phyloP scores from a whole-genome alignment of 2,113 vertebrate species.

The Phalacrocorax carbo region DNA sequence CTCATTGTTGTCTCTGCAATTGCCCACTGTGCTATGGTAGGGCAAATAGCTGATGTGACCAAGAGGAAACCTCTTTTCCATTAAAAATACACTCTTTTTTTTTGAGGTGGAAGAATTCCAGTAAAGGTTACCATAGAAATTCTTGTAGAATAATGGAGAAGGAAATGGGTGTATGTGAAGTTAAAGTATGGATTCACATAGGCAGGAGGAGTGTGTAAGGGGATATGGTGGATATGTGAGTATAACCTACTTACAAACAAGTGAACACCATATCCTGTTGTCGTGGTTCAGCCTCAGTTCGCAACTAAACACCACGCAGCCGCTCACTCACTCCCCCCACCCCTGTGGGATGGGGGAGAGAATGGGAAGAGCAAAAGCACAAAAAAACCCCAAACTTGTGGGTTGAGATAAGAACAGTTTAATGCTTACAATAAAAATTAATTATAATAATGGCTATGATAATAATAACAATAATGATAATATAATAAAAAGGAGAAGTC shows the following conservation, averaged over 20 bases:
- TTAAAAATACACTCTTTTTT: not conserved
- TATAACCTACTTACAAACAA: not conserved
- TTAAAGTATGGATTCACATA: not conserved
- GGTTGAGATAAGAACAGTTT: too few relatives aligned
- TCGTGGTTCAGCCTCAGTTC: too few relatives aligned
- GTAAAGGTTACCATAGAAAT: not conserved
- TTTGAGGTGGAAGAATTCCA: not conserved
- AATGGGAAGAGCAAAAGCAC: too few relatives aligned
- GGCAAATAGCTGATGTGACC: not conserved
- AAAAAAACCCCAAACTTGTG: too few relatives aligned
- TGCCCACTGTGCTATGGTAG: not conserved
- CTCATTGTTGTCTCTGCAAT: not conserved
- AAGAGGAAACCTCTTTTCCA: not conserved
- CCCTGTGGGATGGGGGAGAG: too few relatives aligned
- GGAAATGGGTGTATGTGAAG: not conserved
- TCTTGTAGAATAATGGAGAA: not conserved
- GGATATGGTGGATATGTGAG: not conserved
- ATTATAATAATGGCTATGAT: too few relatives aligned
- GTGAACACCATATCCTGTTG: not conserved
- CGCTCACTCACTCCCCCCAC: too few relatives aligned
- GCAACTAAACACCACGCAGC: too few relatives aligned
- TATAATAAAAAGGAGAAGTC: too few relatives aligned
- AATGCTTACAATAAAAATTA: too few relatives aligned
- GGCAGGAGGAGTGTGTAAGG: not conserved
- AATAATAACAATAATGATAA: too few relatives aligned